phyloP scores from a whole-genome alignment of 2,888 invertebrate genomes.

The Aleiodes alternator region DNA sequence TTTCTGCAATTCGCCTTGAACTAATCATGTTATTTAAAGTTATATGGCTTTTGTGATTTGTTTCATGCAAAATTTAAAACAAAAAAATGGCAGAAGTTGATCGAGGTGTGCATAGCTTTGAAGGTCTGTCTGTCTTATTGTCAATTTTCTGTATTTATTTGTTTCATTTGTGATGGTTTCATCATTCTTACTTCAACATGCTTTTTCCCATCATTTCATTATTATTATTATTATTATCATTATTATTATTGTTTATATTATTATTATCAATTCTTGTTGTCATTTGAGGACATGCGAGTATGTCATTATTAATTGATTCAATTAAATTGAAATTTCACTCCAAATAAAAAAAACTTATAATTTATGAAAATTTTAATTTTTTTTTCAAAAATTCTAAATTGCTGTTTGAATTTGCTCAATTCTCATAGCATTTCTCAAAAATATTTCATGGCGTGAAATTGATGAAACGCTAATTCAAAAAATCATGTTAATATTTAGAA shows the following conservation, averaged over 20 bases:
- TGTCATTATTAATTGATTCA: no score
- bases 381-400: no score
- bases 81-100: constrained; percentile 85
- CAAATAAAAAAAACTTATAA: no score
- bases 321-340: no score
- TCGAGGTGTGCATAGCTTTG: constrained; percentile 95
- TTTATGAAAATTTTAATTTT: no score
- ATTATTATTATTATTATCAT: constrained; percentile 31
- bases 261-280: constrained; percentile 9
- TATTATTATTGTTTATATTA: constrained; percentile 35
- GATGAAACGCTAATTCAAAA: no score
- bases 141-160: constrained; percentile 58
- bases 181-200: constrained; percentile 32
- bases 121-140: constrained; percentile 82
- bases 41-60: constrained; percentile 76
- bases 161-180: constrained; percentile 44
- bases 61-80: constrained; percentile 78
- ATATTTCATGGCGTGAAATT: no score
- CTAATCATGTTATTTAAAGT: constrained; percentile 19
- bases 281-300: no score
- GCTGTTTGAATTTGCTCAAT: no score
- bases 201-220: constrained; percentile 50
- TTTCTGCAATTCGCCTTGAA: constrained; percentile 56
- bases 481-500: no score
- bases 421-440: no score